Evolutionary conservation across 2,888 invertebrate genomes (phyloP).

Genomic region (Anthrax anthrax): DNA sequence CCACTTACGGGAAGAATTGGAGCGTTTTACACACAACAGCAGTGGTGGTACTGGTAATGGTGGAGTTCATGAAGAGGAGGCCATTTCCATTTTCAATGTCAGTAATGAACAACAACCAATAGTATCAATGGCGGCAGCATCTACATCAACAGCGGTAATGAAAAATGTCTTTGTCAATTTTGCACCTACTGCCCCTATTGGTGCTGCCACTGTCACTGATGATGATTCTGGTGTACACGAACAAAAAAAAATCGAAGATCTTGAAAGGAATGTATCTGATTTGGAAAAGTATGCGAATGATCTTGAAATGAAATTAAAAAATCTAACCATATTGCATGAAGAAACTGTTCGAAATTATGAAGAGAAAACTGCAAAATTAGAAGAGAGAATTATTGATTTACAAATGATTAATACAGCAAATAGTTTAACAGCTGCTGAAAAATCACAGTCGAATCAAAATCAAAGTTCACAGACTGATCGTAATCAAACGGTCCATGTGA

Average conservation of each 20-base stretch:
- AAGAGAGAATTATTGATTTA: slow-evolving; percentile 1
- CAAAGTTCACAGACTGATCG: no score
- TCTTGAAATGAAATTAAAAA: slow-evolving; percentile 27
- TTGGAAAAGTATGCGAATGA: slow-evolving; percentile 31
- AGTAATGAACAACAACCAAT: slow-evolving; percentile 18
- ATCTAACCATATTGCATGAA: slow-evolving; percentile 18
- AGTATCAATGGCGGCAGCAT: no score
- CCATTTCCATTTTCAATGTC: slow-evolving; percentile 8
- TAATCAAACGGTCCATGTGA: no score
- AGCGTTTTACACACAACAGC: no score
- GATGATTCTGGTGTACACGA: slow-evolving; percentile 1
- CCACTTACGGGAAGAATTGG: slow-evolving; percentile 12
- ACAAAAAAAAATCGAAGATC: slow-evolving; percentile 33
- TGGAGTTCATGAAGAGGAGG: slow-evolving; percentile 9
- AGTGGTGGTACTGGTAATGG: no score
- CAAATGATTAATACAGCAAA: background rate
- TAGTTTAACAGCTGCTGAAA: no score
- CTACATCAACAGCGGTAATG: no score
- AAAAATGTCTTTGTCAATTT: no score
- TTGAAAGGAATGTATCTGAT: slow-evolving; percentile 31
- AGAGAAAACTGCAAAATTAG: slow-evolving; percentile 16
- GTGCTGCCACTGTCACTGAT: no score
- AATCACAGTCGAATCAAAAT: no score
- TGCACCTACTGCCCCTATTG: no score
- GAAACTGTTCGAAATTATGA: slow-evolving; percentile 16